These are phyloP conservation scores for Philereme vetulata DNA, from an alignment of 2,888 invertebrate species.

Conservation along the genomic window DNA sequence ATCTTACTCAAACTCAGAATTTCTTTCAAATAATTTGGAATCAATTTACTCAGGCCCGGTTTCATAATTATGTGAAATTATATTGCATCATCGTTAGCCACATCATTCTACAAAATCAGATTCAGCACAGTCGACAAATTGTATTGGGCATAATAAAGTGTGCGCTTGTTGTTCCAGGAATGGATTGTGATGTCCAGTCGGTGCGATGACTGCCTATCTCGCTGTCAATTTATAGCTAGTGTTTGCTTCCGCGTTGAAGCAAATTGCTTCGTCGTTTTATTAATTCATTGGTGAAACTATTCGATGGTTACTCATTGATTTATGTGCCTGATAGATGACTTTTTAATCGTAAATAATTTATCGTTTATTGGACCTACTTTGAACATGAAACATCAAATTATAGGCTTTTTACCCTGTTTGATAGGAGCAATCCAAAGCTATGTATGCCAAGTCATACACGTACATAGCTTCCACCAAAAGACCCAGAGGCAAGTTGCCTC, in stretches of 20 bases:
- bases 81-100: not conserved
- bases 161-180: conserved; percentile 19
- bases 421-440: no score
- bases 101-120: not conserved
- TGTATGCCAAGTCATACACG: no score
- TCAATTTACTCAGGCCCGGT: not conserved
- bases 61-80: not conserved
- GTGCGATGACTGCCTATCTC: conserved; percentile 18
- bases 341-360: no score
- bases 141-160: conserved; percentile 10
- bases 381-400: no score
- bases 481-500: no score
- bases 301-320: no score
- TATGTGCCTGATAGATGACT: no score
- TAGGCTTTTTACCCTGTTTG: no score
- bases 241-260: conserved; percentile 23
- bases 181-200: conserved; percentile 16
- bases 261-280: conserved; percentile 1
- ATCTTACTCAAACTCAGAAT: not conserved
- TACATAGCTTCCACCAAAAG: no score
- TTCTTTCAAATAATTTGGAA: not conserved
- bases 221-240: conserved; percentile 25
- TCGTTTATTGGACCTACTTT: no score
- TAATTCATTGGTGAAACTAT: no score
- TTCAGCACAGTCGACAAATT: conserved; percentile 9